Conservation (phyloP, 2,888 invertebrate species). For the Hypsopygia costalis region DNA sequence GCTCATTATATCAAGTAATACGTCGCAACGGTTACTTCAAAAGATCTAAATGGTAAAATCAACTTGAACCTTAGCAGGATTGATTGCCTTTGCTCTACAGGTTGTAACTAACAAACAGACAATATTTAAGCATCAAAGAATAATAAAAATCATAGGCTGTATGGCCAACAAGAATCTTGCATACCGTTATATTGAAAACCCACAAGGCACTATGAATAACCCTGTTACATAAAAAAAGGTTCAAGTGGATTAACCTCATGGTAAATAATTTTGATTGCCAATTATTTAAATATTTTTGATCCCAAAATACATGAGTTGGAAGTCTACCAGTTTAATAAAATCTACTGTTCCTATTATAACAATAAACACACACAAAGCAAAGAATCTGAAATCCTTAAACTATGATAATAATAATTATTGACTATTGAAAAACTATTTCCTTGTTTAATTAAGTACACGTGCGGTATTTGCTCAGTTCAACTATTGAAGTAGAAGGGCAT, state of each 20-base stretch:
- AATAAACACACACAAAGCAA: constrained; percentile 33
- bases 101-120: neutral
- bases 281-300: constrained; percentile 55
- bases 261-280: constrained; percentile 40
- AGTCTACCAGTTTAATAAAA: constrained; percentile 1
- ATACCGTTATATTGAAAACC: constrained; percentile 5
- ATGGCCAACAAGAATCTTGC: neutral
- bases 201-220: constrained; percentile 7
- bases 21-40: constrained; percentile 33
- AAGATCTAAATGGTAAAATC: constrained; percentile 20
- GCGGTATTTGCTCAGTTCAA: constrained; percentile 36
- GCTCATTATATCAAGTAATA: constrained; percentile 54
- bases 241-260: constrained; percentile 20
- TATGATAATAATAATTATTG: constrained; percentile 39
- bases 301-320: constrained; percentile 45
- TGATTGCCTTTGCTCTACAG: neutral
- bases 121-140: neutral
- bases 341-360: constrained; percentile 10
- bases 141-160: neutral
- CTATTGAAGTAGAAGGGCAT: constrained; percentile 21
- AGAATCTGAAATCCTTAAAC: constrained; percentile 36
- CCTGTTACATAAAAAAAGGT: constrained; percentile 11
- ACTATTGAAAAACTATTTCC: constrained; percentile 57
- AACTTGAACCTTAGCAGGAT: constrained; percentile 6
- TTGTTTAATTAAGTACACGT: constrained; percentile 65